Evolutionary conservation across 2,113 vertebrate genomes (phyloP).

Genomic region (Halichoeres trimaculatus): DNA sequence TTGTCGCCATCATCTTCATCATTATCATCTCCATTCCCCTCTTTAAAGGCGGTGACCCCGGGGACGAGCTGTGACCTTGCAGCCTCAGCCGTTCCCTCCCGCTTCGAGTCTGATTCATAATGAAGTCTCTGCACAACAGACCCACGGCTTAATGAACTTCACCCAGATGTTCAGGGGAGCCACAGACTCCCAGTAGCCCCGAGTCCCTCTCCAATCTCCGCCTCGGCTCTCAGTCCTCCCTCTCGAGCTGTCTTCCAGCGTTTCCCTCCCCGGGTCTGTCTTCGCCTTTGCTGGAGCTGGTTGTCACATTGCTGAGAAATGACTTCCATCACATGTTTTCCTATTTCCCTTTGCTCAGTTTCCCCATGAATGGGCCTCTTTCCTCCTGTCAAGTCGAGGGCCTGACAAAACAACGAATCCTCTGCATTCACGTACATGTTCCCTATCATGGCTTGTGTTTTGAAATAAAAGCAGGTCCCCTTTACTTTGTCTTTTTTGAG

Average conservation of each 20-base stretch:
- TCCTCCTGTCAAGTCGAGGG: constrained; percentile 8
- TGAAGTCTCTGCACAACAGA: constrained; percentile 51
- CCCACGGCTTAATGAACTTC: constrained; percentile 67
- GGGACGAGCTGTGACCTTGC: constrained; percentile 59
- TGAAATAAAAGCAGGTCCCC: constrained; percentile 10
- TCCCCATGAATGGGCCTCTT: constrained; percentile 5
- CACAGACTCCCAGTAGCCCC: constrained; percentile 53
- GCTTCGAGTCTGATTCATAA: constrained; percentile 39
- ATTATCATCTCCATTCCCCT: constrained; percentile 25
- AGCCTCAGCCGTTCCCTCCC: constrained; percentile 11
- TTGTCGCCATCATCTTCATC: constrained; percentile 33
- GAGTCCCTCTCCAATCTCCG: constrained; percentile 71
- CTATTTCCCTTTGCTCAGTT: constrained; percentile 26
- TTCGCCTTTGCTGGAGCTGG: constrained; percentile 18
- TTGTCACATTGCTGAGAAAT: constrained; percentile 67
- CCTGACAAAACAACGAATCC: background rate
- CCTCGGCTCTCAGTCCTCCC: constrained; percentile 46
- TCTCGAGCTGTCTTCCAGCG: constrained; percentile 33
- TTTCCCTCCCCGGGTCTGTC: constrained; percentile 21
- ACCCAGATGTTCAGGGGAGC: constrained; percentile 72
- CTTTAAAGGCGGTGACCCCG: constrained; percentile 22
- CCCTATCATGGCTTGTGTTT: background rate
- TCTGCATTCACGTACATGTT: background rate
- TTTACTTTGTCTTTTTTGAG: constrained; percentile 32
- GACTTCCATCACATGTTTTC: constrained; percentile 42